Percentiles rank a stretch among this genome's conserved stretches.
These are phyloP conservation scores for Tympanoctomys barrerae DNA, from an alignment of 2,797 vertebrate species.

Conservation along the genomic window DNA sequence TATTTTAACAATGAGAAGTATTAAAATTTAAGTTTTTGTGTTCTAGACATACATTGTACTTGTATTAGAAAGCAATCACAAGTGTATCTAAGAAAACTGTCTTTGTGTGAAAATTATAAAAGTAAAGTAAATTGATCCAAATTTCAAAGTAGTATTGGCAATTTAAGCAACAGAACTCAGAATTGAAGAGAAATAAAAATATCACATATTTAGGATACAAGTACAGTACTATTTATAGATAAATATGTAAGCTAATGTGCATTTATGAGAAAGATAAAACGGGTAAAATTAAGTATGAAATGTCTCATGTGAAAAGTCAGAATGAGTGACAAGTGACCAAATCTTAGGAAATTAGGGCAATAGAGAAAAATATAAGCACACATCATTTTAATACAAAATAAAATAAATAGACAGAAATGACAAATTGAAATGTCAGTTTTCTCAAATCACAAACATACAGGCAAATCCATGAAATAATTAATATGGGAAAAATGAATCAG, in stretches of 20 bases:
- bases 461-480: background rate
- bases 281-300: background rate
- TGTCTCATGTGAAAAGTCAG: background rate
- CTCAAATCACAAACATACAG: background rate
- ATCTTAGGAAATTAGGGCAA: background rate
- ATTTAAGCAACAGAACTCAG: background rate
- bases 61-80: background rate
- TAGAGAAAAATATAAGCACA: background rate
- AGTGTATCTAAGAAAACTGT: background rate
- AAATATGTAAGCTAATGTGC: background rate
- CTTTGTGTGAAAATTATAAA: background rate
- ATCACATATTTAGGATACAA: background rate
- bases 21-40: background rate
- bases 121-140: background rate
- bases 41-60: background rate
- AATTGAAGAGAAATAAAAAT: slow-evolving; percentile 24
- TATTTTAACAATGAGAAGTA: background rate
- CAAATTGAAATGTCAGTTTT: background rate
- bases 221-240: background rate
- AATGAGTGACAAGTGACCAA: background rate
- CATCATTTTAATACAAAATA: background rate
- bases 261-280: background rate
- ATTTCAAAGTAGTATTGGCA: background rate
- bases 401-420: background rate
- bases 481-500: background rate